These are phyloP conservation scores for Hymenochirus boettgeri DNA, from an alignment of 2,113 vertebrate genomes.

Conservation along the genomic window DNA sequence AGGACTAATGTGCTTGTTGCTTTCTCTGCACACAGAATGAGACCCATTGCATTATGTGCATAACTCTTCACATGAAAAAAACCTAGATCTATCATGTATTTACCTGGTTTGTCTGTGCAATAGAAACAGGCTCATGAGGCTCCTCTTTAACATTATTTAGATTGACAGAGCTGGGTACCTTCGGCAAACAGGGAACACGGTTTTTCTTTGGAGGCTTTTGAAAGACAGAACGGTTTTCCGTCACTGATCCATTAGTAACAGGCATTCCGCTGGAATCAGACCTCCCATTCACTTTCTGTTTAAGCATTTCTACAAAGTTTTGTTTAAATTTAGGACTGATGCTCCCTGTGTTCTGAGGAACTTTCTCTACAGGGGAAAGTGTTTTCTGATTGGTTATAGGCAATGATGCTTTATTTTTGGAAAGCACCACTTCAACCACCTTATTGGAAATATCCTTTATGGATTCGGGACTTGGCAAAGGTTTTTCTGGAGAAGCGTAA, in stretches of 20 bases:
- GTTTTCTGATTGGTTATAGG: slow-evolving; percentile 42
- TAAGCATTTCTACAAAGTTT: too few species aligned
- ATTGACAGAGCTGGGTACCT: not conserved
- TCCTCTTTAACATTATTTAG: not conserved
- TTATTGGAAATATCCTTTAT: slow-evolving; percentile 53
- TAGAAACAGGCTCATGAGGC: not conserved
- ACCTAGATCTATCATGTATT: not conserved
- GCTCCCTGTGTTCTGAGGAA: not conserved
- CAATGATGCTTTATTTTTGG: slow-evolving; percentile 54
- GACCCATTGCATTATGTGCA: too few species aligned
- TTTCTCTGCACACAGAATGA: too few species aligned
- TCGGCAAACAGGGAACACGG: rapidly evolving
- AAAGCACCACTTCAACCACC: slow-evolving; percentile 60
- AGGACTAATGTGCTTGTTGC: too few species aligned
- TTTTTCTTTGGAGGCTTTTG: not conserved
- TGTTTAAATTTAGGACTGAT: not conserved
- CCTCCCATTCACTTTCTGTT: too few species aligned
- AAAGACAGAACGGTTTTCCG: not conserved
- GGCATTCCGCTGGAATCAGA: slow-evolving; percentile 17
- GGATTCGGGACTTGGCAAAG: slow-evolving; percentile 7
- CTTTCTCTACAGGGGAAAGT: not conserved
- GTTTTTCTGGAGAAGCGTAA: not conserved
- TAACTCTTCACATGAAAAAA: too few species aligned
- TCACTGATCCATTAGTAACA: not conserved
- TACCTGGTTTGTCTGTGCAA: not conserved